Percentiles rank a stretch among this genome's conserved stretches.
These are phyloP conservation scores for Lophius americanus DNA, from an alignment of 2,797 vertebrate genomes.

Conservation along the genomic window DNA sequence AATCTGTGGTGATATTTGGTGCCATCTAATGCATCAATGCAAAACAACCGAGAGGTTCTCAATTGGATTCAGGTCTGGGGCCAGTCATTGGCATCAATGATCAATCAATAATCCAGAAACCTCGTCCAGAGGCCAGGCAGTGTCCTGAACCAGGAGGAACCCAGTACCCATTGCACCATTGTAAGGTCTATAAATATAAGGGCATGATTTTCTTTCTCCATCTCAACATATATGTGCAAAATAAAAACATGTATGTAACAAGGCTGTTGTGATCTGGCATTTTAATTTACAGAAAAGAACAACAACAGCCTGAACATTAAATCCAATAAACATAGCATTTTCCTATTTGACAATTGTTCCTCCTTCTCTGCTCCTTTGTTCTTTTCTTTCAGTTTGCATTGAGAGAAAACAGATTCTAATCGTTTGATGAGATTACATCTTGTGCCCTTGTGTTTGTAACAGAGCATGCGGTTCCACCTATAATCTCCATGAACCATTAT, in stretches of 20 bases:
- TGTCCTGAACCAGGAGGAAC: no score
- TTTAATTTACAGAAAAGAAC: conserved; percentile 42
- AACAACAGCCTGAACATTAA: conserved; percentile 25
- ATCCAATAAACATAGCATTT: conserved; percentile 16
- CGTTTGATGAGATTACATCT: conserved; percentile 79
- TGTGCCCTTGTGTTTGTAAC: conserved; percentile 69
- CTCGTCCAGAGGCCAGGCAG: no score
- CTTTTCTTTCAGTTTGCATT: conserved; percentile 32
- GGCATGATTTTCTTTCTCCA: no score
- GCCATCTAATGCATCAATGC: no score
- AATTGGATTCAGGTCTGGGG: no score
- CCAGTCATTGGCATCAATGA: no score
- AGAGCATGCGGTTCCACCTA: conserved; percentile 57
- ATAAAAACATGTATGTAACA: not conserved
- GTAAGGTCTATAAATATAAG: no score
- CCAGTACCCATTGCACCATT: no score
- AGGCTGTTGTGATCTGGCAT: conserved; percentile 6
- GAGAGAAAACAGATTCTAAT: conserved; percentile 66
- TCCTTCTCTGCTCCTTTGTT: conserved; percentile 47
- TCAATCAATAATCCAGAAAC: no score
- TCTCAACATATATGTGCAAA: conserved; percentile 1
- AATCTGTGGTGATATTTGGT: no score
- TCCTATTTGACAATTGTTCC: conserved; percentile 21
- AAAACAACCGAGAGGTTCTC: no score
- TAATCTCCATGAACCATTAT: conserved; percentile 68